Base-by-base conservation (phyloP, 2,113 vertebrate species). In the Brienomyrus longianalis region DNA sequence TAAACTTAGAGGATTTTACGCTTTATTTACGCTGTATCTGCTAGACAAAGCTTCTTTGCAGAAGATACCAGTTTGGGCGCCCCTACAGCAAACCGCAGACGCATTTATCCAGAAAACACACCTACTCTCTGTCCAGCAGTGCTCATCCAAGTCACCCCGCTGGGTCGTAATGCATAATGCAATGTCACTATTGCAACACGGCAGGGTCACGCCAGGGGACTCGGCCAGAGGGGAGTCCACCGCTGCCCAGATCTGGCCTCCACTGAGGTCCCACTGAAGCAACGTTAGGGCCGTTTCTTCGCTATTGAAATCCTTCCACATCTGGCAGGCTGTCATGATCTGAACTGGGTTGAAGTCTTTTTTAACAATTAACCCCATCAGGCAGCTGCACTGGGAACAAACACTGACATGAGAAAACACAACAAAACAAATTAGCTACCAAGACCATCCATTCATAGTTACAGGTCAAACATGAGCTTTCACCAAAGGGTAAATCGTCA, bases 151-250 rank as follows among this genome's bases (percentile, higher is more conserved):
- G 48, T 31, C 3, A 3, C 27, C 5, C 48, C 10, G n/a, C 31
- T 21, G 51, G 51, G 51, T 23, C 59, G 11, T 39, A 23, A 54
- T 56, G 19, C 59, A 80, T 89, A 90, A 86, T 4, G 10, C 50
- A 89, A 90, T 90, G 86, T 43, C 83, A 45, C 31, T 87, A 5
- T 87, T 87, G 50, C 85, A 48, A 87, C 85, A 87, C 3, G 15
- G n/a, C 48, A 87, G 85, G 62, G 48, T 89, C 83, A 59, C 77
- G 11, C 27, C n/a, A 39, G 86, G 77, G 35, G 70, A 84, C 13
- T 83, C 35, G 52, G 77, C 45, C 52, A 83, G 50, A 50, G 85
- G 70, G 31, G 59, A 90, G 17, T 48, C 77, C 31, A 19, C 21
- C 8, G 23, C n/a, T 83, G 51, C 17, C 45, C 83, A 89, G 50